Percentiles rank a stretch among this genome's conserved stretches.
Evolutionary conservation across 1,140 invertebrate genomes (phyloP).

Genomic region (Megalonaias nervosa): DNA sequence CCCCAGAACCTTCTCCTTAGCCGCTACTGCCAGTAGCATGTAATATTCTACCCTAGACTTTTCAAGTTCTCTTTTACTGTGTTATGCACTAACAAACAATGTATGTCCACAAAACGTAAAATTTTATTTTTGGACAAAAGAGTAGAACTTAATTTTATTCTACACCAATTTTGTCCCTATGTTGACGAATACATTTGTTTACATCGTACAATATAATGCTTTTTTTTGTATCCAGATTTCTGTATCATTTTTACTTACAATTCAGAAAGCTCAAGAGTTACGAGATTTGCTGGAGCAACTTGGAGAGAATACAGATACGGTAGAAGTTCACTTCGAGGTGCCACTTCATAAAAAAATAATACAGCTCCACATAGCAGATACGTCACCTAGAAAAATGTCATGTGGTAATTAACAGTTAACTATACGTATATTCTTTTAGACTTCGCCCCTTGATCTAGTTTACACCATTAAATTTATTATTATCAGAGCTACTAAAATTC

Average conservation of each 20-base stretch:
- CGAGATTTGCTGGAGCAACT: slow-evolving; percentile 53
- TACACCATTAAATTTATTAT: no score
- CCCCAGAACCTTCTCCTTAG: no score
- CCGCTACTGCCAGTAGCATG: no score
- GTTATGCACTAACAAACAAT: no score
- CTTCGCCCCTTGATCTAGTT: no score
- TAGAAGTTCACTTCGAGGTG: slow-evolving; percentile 39
- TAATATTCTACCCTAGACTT: no score
- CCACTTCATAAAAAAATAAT: slow-evolving; percentile 50
- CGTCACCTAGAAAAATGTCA: slow-evolving; percentile 55
- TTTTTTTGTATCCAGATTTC: neutral
- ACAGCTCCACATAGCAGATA: slow-evolving; percentile 44
- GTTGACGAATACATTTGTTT: neutral
- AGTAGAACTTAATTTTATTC: neutral
- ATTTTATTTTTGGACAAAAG: neutral
- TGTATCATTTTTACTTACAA: neutral
- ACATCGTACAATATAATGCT: neutral
- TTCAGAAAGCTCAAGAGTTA: slow-evolving; percentile 51
- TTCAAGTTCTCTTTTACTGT: no score
- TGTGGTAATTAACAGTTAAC: slow-evolving; percentile 34
- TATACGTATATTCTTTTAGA: no score
- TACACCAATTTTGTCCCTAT: neutral
- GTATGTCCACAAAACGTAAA: no score
- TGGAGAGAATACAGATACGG: slow-evolving; percentile 44
- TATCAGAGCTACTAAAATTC: no score